These are phyloP conservation scores for Halocynthia roretzi DNA, from an alignment of 23 tunicate species.

Conservation along the genomic window DNA sequence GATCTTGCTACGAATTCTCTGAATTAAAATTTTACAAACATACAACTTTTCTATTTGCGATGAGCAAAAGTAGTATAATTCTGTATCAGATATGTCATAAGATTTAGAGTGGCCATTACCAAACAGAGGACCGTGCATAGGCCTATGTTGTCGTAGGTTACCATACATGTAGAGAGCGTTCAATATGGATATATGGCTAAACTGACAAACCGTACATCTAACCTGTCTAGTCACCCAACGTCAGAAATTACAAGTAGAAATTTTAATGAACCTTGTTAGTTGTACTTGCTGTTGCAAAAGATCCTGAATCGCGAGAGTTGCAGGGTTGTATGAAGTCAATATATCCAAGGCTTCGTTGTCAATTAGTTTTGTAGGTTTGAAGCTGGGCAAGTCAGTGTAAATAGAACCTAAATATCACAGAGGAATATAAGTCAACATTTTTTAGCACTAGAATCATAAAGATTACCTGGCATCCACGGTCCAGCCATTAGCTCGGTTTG, in stretches of 20 bases:
- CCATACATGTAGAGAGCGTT: no score
- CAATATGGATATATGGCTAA: no score
- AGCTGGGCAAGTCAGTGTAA: not conserved
- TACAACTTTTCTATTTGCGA: not conserved
- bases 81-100: no score
- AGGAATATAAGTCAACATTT: not conserved
- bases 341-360: slow-evolving; percentile 49
- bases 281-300: slow-evolving; percentile 61
- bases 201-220: no score
- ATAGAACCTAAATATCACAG: not conserved
- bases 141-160: no score
- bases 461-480: slow-evolving; percentile 15
- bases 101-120: no score
- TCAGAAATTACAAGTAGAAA: not conserved
- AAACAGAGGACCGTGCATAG: no score
- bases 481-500: slow-evolving; percentile 6
- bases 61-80: not conserved
- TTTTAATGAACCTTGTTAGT: slow-evolving; percentile 41
- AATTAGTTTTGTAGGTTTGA: slow-evolving; percentile 33
- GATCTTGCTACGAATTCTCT: slow-evolving; percentile 71
- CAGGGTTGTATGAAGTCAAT: slow-evolving; percentile 72
- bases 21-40: slow-evolving; percentile 1
- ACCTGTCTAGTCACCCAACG: not conserved
- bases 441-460: not conserved
- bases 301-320: slow-evolving; percentile 72